Evolutionary conservation across 2,113 vertebrate species (phyloP).

Genomic region (Zeus faber): DNA sequence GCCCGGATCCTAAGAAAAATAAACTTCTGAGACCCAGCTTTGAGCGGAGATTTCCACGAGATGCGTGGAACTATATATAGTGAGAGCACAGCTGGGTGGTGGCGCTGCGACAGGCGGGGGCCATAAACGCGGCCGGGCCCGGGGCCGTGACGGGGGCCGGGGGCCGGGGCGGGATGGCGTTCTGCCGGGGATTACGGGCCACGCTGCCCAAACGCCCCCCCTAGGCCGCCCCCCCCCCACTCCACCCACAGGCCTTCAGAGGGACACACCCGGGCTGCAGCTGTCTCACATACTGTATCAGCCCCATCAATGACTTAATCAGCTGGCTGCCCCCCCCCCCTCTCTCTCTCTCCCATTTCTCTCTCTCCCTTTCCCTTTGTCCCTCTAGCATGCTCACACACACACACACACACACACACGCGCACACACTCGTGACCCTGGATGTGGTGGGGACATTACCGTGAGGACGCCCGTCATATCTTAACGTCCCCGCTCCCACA

Average conservation of each 20-base stretch:
- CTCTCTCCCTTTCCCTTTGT: background rate
- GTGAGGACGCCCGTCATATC: no score
- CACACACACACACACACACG: background rate
- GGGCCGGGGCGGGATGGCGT: slow-evolving; percentile 66
- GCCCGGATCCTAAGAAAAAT: slow-evolving; percentile 46
- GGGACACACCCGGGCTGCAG: slow-evolving; percentile 70
- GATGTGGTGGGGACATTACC: no score
- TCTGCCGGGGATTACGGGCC: slow-evolving; percentile 68
- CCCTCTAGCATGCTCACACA: background rate
- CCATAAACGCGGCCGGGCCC: slow-evolving; percentile 72
- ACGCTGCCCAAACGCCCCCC: no score
- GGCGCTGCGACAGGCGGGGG: slow-evolving; percentile 58
- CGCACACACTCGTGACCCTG: background rate
- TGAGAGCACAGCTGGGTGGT: slow-evolving; percentile 62
- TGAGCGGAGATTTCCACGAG: slow-evolving; percentile 56
- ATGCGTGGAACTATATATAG: slow-evolving; percentile 70
- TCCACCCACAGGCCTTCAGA: slow-evolving; percentile 45
- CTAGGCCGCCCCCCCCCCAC: no score
- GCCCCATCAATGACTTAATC: slow-evolving; percentile 74
- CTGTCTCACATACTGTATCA: slow-evolving; percentile 69
- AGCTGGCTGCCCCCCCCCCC: slow-evolving; percentile 22
- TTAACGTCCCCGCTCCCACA: no score
- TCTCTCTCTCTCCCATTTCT: slow-evolving; percentile 11
- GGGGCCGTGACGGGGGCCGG: no score
- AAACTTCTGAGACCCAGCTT: slow-evolving; percentile 50